Base-by-base conservation (phyloP, 2,888 invertebrate species). In the Ophion ellenae region DNA sequence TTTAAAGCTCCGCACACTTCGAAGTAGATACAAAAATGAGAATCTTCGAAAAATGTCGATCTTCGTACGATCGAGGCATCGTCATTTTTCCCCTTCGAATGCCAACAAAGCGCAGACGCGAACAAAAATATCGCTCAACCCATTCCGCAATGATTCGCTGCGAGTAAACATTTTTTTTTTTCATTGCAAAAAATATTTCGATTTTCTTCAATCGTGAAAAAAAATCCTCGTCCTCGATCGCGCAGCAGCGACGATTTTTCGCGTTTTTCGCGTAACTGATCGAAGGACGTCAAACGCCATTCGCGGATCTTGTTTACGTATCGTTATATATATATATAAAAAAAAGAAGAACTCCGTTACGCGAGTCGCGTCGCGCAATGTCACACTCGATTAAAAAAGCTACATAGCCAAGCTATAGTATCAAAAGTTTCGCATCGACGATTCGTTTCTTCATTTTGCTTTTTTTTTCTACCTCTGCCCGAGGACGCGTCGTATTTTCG, bases 331-430 rank as follows among this genome's bases (percentile, higher is more conserved):
- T 4, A 53, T 17, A 53, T 17, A 28, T 20, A 57, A 59, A 32
- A 59, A 2, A n/a, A 59, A 32, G 57, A 71, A 59, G 32, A 73
- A 71, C 53, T 63, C 24, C 24, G 45, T 74, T 45, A 40, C 61
- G 61, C 61, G 40, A 74, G 7, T 63, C 20, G 20, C 40, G 40
- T 28, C 85, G 79, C 78, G 66, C 53, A 69, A 69, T 20, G 77
- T 85, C 40, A 75, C 36, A 69, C 78, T 79, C 78, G 73, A 82
- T 64, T 70, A 85, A 85, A 81, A 75, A 75, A 75, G 63, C 74
- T 74, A 75, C 67, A 59, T 57, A 77, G 81, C 73, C 59, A 84
- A 78, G 77, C 74, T 77, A 78, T 63, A 20, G 78, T 74, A 78
- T 80, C 61, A 78, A 85, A 78, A 74, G 61, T 81, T 63, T 71